A percentile compares a stretch with the other conserved stretches of the same genome.
Evolutionary conservation across 2,888 invertebrate species (phyloP).

Genomic region (Keiferia lycopersicella): DNA sequence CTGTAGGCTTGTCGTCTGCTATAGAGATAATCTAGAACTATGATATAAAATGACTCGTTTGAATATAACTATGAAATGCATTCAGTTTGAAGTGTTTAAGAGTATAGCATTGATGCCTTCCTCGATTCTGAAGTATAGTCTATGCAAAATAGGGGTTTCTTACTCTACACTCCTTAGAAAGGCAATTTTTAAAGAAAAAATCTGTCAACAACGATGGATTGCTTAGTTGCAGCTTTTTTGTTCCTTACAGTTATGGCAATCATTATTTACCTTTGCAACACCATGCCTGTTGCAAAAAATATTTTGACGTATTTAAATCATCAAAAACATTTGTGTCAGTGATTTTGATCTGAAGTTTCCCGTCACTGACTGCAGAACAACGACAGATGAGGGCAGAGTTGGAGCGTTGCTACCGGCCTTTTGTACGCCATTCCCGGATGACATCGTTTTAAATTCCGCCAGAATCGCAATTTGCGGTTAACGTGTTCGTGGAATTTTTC

Average conservation of each 20-base stretch:
- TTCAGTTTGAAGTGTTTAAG: not conserved
- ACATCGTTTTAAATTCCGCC: conserved; percentile 47
- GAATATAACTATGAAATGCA: not conserved
- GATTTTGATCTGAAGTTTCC: conserved; percentile 27
- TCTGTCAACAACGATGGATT: no score
- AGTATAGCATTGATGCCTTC: not conserved
- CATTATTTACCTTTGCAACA: no score
- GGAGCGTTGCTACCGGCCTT: conserved; percentile 31
- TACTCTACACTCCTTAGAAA: no score
- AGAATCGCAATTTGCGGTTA: conserved; percentile 51
- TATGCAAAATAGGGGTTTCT: no score
- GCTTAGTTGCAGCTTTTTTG: no score
- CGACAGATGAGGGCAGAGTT: conserved; percentile 12
- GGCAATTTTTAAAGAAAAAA: no score
- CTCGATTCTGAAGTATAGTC: no score
- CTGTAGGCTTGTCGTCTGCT: conserved; percentile 22
- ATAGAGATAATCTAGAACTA: not conserved
- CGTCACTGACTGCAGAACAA: conserved; percentile 5
- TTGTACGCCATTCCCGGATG: conserved; percentile 46
- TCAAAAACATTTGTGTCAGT: conserved; percentile 18
- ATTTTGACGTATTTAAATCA: not conserved
- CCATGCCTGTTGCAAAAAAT: not conserved
- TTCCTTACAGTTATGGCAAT: no score
- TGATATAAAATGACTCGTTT: not conserved
- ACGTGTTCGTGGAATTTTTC: conserved; percentile 48